Conservation (phyloP, 2,888 invertebrate genomes). For the Sesia bembeciformis region DNA sequence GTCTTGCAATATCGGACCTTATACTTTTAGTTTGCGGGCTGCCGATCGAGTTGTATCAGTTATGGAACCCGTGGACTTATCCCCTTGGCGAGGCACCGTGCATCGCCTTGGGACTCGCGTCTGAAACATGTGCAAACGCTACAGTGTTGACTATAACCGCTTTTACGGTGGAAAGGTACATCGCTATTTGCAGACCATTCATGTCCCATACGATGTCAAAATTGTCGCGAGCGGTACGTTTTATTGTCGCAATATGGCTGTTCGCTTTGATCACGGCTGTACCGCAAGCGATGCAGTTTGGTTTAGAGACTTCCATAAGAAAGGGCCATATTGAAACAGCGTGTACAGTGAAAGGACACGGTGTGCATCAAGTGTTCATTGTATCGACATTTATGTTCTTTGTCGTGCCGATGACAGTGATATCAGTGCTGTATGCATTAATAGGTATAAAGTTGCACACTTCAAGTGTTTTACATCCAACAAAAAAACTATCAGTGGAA, state of each 20-base stretch:
- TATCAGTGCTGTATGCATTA: conserved; percentile 85
- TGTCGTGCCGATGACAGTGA: conserved; percentile 89
- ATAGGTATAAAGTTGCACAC: conserved; percentile 82
- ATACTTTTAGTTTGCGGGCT: conserved; percentile 83
- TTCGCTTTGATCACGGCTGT: conserved; percentile 82
- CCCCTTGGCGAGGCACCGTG: conserved; percentile 86
- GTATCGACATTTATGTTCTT: conserved; percentile 89
- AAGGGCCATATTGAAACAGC: conserved; percentile 62
- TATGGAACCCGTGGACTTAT: conserved; percentile 84
- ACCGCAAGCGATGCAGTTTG: conserved; percentile 87
- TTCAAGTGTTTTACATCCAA: conserved; percentile 75
- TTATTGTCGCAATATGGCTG: conserved; percentile 85
- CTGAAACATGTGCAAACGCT: conserved; percentile 90
- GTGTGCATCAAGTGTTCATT: conserved; percentile 82
- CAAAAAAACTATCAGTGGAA: conserved; percentile 70
- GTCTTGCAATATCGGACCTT: conserved; percentile 84
- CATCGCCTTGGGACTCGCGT: conserved; percentile 81
- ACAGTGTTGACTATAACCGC: conserved; percentile 91
- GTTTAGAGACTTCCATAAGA: conserved; percentile 73
- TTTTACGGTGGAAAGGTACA: conserved; percentile 91
- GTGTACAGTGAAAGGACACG: conserved; percentile 76
- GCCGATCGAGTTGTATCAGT: conserved; percentile 84
- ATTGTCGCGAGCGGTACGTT: conserved; percentile 85
- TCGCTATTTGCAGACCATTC: conserved; percentile 91
- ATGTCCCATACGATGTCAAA: conserved; percentile 88